Evolutionary conservation across 2,113 vertebrate species (phyloP).

Genomic region (Bucco capensis): DNA sequence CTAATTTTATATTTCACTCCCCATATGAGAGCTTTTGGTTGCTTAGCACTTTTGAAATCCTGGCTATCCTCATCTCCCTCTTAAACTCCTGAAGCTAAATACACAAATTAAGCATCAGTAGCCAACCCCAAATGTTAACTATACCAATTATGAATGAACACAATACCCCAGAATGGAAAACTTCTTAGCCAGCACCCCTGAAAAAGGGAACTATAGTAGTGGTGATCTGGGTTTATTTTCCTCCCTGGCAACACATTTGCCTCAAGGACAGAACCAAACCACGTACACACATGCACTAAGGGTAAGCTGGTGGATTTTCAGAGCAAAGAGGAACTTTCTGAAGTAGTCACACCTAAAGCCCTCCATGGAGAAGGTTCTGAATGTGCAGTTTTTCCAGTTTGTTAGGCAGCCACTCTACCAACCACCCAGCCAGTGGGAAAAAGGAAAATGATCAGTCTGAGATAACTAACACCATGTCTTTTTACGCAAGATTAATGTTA

Average conservation of each 20-base stretch:
- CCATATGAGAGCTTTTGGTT: not conserved
- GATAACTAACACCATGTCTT: not conserved
- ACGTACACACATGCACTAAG: not conserved
- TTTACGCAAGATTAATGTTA: not conserved
- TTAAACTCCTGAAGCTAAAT: not conserved
- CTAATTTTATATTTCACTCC: not conserved
- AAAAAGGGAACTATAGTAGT: not conserved
- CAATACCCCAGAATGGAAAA: not conserved
- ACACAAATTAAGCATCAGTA: not conserved
- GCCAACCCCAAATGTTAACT: not conserved
- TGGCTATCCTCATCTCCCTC: not conserved
- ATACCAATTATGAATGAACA: not conserved
- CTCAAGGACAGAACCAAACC: not conserved
- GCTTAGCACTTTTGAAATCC: not conserved
- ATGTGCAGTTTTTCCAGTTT: not conserved
- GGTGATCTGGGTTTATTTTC: not conserved
- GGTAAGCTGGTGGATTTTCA: constrained; percentile 8
- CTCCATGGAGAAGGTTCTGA: not conserved
- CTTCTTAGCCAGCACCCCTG: not conserved
- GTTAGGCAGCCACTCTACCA: not conserved
- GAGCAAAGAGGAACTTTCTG: not conserved
- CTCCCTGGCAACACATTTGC: not conserved
- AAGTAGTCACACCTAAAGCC: not conserved
- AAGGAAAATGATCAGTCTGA: not conserved
- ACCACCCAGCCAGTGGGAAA: not conserved